Percentiles rank a stretch among this genome's conserved stretches.
phyloP scores from a whole-genome alignment of 2,113 vertebrate species.

The Ailuropoda melanoleuca region DNA sequence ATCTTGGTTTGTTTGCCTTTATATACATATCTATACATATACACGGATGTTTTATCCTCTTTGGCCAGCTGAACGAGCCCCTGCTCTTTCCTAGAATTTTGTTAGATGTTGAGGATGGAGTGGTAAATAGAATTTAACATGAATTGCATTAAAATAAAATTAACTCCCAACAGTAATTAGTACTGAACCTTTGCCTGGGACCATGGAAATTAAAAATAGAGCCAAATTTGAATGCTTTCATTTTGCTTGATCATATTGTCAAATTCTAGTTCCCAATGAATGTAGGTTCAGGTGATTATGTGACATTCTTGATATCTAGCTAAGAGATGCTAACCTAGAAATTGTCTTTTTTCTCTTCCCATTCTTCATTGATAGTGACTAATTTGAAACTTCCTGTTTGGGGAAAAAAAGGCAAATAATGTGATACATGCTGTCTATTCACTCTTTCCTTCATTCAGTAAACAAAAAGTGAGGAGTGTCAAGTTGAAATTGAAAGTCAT shows the following conservation, averaged over 20 bases:
- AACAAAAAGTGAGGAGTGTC: background rate
- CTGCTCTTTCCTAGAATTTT: background rate
- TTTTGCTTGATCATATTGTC: background rate
- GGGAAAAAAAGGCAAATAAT: background rate
- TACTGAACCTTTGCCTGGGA: background rate
- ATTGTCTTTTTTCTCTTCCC: background rate
- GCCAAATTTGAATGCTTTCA: background rate
- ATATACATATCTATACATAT: fast-evolving
- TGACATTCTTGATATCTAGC: background rate
- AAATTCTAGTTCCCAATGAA: background rate
- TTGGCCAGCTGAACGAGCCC: background rate
- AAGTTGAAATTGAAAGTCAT: background rate
- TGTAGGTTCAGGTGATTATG: background rate
- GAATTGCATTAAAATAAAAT: background rate
- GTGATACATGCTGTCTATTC: background rate
- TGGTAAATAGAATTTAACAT: background rate
- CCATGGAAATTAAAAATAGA: background rate
- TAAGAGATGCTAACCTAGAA: background rate
- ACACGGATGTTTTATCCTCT: background rate
- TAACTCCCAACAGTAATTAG: background rate
- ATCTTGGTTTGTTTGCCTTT: background rate
- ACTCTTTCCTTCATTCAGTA: background rate
- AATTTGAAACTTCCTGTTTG: background rate
- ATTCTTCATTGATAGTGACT: background rate
- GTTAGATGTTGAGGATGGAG: background rate